phyloP scores from a whole-genome alignment of 2,888 invertebrate species.

The Trypoxylon attenuatum region DNA sequence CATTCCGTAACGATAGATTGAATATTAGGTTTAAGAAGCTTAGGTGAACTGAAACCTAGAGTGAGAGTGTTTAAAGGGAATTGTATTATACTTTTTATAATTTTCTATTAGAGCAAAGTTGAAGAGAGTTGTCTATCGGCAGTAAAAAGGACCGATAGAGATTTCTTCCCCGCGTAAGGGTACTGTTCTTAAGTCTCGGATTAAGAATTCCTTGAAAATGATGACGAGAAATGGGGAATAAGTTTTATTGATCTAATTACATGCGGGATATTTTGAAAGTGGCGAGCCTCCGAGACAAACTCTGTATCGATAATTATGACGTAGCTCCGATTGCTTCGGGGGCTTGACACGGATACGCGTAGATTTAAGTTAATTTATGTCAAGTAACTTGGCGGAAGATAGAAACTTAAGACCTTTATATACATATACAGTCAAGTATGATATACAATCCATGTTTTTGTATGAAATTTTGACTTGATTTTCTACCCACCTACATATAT shows the following conservation, averaged over 20 bases:
- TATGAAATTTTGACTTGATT: constrained; percentile 39
- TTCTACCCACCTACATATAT: not conserved
- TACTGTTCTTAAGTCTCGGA: constrained; percentile 6
- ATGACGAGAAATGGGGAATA: constrained; percentile 20
- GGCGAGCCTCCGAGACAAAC: constrained; percentile 44
- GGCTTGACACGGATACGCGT: constrained; percentile 46
- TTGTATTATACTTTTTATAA: constrained; percentile 59
- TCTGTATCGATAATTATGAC: constrained; percentile 45
- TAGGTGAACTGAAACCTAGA: constrained; percentile 23
- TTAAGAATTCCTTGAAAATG: constrained; percentile 6
- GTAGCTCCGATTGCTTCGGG: constrained; percentile 34
- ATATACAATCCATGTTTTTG: constrained; percentile 71
- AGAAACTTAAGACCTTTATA: constrained; percentile 65
- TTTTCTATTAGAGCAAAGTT: constrained; percentile 48
- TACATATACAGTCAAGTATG: constrained; percentile 62
- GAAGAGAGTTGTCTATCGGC: constrained; percentile 18
- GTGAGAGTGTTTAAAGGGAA: constrained; percentile 42
- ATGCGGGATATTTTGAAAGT: constrained; percentile 25
- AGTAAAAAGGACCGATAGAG: not conserved
- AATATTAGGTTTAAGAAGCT: constrained; percentile 27
- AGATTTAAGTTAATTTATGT: constrained; percentile 66
- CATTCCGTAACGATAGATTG: constrained; percentile 15
- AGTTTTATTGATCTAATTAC: constrained; percentile 23
- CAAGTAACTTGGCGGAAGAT: constrained; percentile 52
- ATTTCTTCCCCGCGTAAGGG: not conserved